Evolutionary conservation across 2,113 vertebrate species (phyloP), one percentile per base, ranked within the genome.

Genomic region (Dissostichus mawsoni): DNA sequence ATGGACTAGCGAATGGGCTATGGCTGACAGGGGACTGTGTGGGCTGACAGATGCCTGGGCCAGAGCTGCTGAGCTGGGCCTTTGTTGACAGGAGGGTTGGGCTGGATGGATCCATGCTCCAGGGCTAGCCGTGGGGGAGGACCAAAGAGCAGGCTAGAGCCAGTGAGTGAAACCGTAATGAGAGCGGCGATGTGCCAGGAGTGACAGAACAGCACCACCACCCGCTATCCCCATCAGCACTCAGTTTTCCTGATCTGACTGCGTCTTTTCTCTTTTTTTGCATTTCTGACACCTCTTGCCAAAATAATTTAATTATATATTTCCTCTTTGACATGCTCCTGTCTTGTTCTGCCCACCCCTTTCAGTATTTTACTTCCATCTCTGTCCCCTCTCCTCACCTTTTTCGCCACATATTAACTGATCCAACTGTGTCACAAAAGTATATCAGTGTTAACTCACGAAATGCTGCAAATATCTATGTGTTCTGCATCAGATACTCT

Each of bases 21-120:
- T 36, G 57, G 89, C 82, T 92, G 92, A 90, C 78, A 86, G 81
- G 92, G 87, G 90, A 86, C 84, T 89, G 84, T 90, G 86, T 90
- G 87, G 89, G 89, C 87, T 94, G 92, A 93, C 90, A 90, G 91
- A 92, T 92, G 88, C 86, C 74, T 85, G 81, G 87, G 86, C 89
- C 73, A 76, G 87, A 89, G 89, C 87, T 91, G 90, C 87, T 91
- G 91, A 93, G 90, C 81, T 87, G 87, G 90, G 87, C 84, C 92
- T 75, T 81, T 87, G 89, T 87, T 93, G 91, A 91, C 92, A 92
- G 88, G 87, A 90, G 84, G 87, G 81, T 81, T 82, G 87, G 88
- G 77, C 82, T 76, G 87, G 81, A 92, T 89, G 83, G 86, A 91
- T 88, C 91, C 84, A 81, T 87, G 92, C 90, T 89, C 77, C 83